A percentile compares a stretch with the other conserved stretches of the same genome.
phyloP scores from a whole-genome alignment of 1,140 invertebrate species.

The Drosophila ambigua region DNA sequence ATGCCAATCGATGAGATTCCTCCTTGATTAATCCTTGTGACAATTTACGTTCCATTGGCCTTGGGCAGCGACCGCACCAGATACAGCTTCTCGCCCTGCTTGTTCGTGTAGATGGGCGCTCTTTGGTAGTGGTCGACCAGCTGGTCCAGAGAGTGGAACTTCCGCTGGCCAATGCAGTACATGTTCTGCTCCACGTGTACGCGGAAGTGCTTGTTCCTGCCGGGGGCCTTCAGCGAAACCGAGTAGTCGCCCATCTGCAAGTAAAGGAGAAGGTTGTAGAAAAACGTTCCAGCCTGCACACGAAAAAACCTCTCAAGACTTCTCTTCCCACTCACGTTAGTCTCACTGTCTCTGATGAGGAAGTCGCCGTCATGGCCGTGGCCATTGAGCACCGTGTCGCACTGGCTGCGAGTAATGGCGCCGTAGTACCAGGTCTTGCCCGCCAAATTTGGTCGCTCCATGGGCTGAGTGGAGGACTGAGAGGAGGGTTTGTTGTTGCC shows the following conservation, averaged over 20 bases:
- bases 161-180: constrained; percentile 98
- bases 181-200: constrained; percentile 97
- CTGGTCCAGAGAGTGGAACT: constrained; percentile 97
- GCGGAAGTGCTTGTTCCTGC: constrained; percentile 99
- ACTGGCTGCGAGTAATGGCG: constrained; percentile 95
- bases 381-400: constrained; percentile 96
- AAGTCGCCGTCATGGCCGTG: constrained; percentile 99
- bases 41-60: constrained; percentile 85
- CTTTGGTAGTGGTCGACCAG: constrained; percentile 99
- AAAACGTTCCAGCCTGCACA: neutral
- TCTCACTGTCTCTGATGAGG: constrained; percentile 98
- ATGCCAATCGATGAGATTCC: constrained; percentile 37
- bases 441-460: constrained; percentile 88
- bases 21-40: neutral
- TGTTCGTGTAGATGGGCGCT: constrained; percentile 99
- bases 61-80: constrained; percentile 93
- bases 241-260: constrained; percentile 98
- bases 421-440: constrained; percentile 99
- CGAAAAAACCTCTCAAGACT: neutral
- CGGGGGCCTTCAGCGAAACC: constrained; percentile 98
- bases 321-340: constrained; percentile 92
- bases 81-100: constrained; percentile 96
- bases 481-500: constrained; percentile 70
- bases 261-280: no score
- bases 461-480: constrained; percentile 70